Conservation (phyloP, 2,113 vertebrate species). For the Bucco capensis region DNA sequence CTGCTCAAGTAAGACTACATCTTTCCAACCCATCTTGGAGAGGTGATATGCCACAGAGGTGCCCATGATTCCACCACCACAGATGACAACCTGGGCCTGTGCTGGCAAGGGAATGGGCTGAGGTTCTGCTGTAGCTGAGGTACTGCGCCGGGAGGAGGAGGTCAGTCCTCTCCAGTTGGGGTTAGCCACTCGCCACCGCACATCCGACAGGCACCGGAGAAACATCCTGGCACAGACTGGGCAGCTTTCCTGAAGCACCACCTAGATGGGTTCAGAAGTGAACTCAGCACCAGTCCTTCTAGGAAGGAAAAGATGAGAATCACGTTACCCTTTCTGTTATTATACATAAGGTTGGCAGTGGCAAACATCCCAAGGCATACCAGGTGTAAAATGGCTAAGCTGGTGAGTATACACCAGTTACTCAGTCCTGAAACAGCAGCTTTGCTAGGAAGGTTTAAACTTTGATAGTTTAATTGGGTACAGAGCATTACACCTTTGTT, state of each 20-base stretch:
- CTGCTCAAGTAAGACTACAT: slow-evolving; percentile 91
- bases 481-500: neutral
- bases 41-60: slow-evolving; percentile 96
- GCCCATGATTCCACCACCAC: slow-evolving; percentile 91
- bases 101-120: slow-evolving; percentile 74
- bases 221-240: slow-evolving; percentile 71
- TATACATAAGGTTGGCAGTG: neutral
- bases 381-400: neutral
- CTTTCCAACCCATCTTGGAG: slow-evolving; percentile 92
- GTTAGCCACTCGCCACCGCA: slow-evolving; percentile 53
- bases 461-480: accelerated
- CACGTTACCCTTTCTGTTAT: neutral
- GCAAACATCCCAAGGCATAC: neutral
- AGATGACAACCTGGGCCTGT: slow-evolving; percentile 90
- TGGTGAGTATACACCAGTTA: neutral
- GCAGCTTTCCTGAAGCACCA: slow-evolving; percentile 18
- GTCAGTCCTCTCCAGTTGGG: slow-evolving; percentile 55
- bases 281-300: neutral
- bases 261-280: neutral
- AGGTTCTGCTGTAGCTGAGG: slow-evolving; percentile 61
- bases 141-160: slow-evolving; percentile 9
- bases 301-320: neutral
- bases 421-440: neutral
- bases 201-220: slow-evolving; percentile 69
- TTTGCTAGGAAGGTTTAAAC: neutral